Conservation (phyloP, 2,888 invertebrate genomes). For the Eristalis arbustorum region DNA sequence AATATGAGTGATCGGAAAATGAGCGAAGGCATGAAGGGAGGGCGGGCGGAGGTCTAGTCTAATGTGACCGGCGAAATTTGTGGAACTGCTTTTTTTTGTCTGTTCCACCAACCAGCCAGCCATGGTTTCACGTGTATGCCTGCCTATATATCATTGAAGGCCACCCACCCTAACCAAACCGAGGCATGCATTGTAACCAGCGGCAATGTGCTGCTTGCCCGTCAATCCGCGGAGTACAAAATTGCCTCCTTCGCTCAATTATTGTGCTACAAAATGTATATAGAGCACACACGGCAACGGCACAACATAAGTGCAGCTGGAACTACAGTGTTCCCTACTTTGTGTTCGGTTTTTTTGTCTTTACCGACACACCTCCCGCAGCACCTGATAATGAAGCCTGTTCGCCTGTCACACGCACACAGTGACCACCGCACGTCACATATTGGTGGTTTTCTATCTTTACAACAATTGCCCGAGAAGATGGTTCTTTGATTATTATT, state of each 20-base stretch:
- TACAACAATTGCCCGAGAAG: conserved; percentile 62
- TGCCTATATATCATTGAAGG: not conserved
- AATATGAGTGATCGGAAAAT: not conserved
- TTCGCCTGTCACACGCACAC: conserved; percentile 42
- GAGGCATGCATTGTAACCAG: not conserved
- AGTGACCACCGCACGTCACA: conserved; percentile 27
- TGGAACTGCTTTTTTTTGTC: not conserved
- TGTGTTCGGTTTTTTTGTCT: too few relatives aligned
- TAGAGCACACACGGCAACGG: not conserved
- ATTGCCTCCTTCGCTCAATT: conserved; percentile 50
- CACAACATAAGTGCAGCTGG: not conserved
- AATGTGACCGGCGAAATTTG: conserved; percentile 27
- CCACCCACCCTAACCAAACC: not conserved
- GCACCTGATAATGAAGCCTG: conserved; percentile 23
- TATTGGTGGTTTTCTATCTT: conserved; percentile 52
- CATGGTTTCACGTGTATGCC: conserved; percentile 25
- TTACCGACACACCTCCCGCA: not conserved
- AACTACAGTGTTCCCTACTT: conserved; percentile 3
- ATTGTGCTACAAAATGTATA: conserved; percentile 43
- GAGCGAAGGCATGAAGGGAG: not conserved
- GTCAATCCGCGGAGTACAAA: conserved; percentile 32
- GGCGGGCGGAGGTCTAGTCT: too few relatives aligned
- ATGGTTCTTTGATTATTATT: conserved; percentile 70
- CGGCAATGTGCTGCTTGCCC: conserved; percentile 17
- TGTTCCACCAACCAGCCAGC: not conserved